Evolutionary conservation across 2,113 vertebrate genomes (phyloP).

Genomic region (Chinchilla lanigera): DNA sequence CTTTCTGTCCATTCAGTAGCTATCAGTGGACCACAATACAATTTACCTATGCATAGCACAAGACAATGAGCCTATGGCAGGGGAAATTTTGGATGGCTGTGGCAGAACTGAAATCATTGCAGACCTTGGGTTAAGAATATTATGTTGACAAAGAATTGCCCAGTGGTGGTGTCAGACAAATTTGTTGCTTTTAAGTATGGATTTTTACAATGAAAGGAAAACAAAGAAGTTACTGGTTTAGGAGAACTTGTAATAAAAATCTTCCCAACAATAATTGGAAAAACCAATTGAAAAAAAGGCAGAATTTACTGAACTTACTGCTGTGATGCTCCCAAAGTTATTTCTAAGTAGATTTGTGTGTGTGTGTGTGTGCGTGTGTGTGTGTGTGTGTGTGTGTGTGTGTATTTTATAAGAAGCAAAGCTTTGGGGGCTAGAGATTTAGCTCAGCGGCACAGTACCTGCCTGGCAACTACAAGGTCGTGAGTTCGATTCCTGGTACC

Average conservation of each 20-base stretch:
- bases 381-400: neutral
- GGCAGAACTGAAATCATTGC: neutral
- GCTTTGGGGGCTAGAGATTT: too few relatives aligned
- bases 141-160: neutral
- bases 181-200: constrained; percentile 9
- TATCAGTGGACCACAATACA: neutral
- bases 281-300: constrained; percentile 10
- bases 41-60: neutral
- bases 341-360: neutral
- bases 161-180: neutral
- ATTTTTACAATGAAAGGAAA: neutral
- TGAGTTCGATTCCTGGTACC: too few relatives aligned
- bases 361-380: neutral
- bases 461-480: too few relatives aligned
- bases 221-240: neutral
- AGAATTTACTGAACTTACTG: neutral
- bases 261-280: neutral
- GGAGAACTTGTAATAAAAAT: neutral
- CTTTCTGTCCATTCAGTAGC: neutral
- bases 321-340: neutral
- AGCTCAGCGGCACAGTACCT: too few relatives aligned
- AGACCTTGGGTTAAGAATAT: neutral
- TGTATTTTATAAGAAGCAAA: neutral
- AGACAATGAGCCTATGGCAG: neutral
- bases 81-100: neutral